These are phyloP conservation scores for Agonopterix alstromeriana DNA, from an alignment of 2,888 invertebrate genomes.

Conservation along the genomic window DNA sequence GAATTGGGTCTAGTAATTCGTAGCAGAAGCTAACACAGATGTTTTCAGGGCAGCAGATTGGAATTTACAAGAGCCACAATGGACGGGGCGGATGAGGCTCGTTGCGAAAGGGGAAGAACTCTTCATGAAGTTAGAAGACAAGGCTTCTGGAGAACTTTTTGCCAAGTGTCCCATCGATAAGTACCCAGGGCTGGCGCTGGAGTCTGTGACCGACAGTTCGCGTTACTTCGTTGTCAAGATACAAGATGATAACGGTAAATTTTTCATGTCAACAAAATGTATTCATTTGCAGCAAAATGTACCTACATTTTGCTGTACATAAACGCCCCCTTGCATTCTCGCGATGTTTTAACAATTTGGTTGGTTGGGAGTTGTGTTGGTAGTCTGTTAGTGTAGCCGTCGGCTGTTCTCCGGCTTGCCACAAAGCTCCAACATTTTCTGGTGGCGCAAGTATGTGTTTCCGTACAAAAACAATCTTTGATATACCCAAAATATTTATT, in stretches of 20 bases:
- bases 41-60: constrained; percentile 96
- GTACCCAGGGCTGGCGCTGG: constrained; percentile 96
- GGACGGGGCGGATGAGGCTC: constrained; percentile 97
- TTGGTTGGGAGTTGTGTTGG: too few species aligned
- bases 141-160: constrained; percentile 93
- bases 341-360: too few species aligned
- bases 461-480: too few species aligned
- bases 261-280: too few species aligned
- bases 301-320: too few species aligned
- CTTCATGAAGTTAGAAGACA: constrained; percentile 96
- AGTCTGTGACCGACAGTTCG: constrained; percentile 97
- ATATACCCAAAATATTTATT: too few species aligned
- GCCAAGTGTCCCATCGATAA: constrained; percentile 97
- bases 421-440: too few species aligned
- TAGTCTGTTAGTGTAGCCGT: too few species aligned
- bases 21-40: constrained; percentile 11
- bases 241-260: constrained; percentile 92
- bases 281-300: too few species aligned
- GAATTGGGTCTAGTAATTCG: neutral
- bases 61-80: constrained; percentile 98
- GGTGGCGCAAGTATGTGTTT: too few species aligned
- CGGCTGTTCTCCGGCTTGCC: too few species aligned
- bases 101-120: constrained; percentile 92
- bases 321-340: too few species aligned
- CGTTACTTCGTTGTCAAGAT: constrained; percentile 97